A percentile compares a stretch with the other conserved stretches of the same genome.
Conservation (phyloP, 2,113 vertebrate genomes). For the Speoplatyrhinus poulsoni region DNA sequence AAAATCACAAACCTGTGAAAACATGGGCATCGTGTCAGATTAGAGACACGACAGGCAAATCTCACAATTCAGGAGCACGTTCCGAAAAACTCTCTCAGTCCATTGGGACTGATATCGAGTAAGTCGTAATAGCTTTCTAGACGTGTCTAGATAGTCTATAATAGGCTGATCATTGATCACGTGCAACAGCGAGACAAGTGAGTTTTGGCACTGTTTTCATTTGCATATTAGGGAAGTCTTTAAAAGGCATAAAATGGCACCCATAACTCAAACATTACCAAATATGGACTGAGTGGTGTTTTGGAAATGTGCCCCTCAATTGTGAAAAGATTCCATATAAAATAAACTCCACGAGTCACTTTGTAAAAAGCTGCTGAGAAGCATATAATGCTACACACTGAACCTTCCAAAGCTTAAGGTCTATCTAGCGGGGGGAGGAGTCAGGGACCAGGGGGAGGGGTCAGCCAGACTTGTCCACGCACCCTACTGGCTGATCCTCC, state of each 20-base stretch:
- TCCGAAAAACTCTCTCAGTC: no score
- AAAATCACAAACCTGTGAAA: conserved; percentile 77
- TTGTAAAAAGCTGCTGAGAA: background rate
- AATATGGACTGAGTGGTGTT: no score
- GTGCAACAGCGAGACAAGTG: no score
- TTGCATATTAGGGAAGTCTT: no score
- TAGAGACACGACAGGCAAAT: background rate
- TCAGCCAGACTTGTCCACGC: background rate
- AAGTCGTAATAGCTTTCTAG: no score
- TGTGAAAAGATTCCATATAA: background rate
- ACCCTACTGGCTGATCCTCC: conserved; percentile 89
- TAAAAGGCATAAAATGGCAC: no score
- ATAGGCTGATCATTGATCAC: no score
- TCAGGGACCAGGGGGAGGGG: background rate
- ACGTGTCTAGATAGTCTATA: no score
- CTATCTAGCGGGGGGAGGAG: background rate
- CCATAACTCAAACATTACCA: no score
- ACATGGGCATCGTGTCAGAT: background rate
- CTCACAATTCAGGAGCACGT: background rate
- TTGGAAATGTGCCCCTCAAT: no score
- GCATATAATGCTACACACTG: background rate
- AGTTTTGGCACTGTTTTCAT: no score
- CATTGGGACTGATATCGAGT: no score
- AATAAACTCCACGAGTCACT: background rate
- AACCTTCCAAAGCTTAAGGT: background rate